Evolutionary conservation across 1,140 invertebrate species (phyloP).

Genomic region (Eueides isabella): DNA sequence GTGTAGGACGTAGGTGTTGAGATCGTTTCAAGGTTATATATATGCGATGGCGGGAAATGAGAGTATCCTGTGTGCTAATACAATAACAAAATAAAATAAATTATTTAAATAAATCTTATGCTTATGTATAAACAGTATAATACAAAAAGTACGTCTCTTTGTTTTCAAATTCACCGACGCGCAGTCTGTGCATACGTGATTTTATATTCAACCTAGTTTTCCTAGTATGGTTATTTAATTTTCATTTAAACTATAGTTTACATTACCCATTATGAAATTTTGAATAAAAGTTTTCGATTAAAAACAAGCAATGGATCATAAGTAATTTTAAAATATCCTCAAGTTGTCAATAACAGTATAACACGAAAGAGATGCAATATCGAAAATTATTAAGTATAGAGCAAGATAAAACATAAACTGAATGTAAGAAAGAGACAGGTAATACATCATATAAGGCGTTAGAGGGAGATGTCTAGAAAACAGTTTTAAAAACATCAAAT

Average conservation of each 20-base stretch:
- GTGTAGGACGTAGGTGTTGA: conserved; percentile 56
- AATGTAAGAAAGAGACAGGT: conserved; percentile 48
- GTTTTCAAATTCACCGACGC: conserved; percentile 47
- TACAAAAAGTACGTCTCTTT: conserved; percentile 31
- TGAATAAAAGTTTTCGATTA: neutral
- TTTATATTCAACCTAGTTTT: conserved; percentile 16
- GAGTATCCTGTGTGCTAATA: conserved; percentile 34
- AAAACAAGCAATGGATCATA: conserved; percentile 38
- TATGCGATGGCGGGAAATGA: conserved; percentile 63
- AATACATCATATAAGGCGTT: conserved; percentile 16
- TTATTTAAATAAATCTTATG: neutral
- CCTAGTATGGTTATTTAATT: neutral
- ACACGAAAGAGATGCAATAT: conserved; percentile 51
- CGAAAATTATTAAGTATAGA: conserved; percentile 16
- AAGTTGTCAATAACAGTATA: conserved; percentile 57
- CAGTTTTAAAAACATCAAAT: conserved; percentile 63
- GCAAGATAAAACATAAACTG: conserved; percentile 44
- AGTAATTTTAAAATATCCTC: conserved; percentile 34
- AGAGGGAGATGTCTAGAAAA: conserved; percentile 62
- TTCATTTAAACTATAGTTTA: conserved; percentile 1
- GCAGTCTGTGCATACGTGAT: conserved; percentile 46
- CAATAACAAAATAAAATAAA: neutral
- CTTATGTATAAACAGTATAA: neutral
- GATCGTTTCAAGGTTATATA: conserved; percentile 62
- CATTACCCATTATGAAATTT: conserved; percentile 17